Evolutionary conservation across 1,140 invertebrate genomes (phyloP), one percentile per base, ranked within the genome.

Genomic region (Leptinotarsa defecta): DNA sequence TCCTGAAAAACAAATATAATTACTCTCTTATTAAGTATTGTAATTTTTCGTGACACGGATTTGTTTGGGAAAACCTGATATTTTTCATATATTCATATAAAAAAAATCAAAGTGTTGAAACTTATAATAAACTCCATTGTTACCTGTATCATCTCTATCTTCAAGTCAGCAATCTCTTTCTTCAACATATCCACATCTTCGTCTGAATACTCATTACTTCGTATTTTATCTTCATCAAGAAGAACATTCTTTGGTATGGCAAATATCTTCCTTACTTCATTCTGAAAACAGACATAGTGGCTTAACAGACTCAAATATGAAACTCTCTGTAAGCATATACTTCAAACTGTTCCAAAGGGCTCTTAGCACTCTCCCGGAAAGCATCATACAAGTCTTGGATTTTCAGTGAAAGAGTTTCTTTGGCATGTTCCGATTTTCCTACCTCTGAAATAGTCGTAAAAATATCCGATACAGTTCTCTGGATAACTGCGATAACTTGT

Each of bases 161-260:
- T 15, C 24, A 73, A n/a, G 3, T 73, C 62, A 34, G 17, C 24
- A 48, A 73, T 15, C 17, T 73, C 71, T 48, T 49, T 48, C 19
- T 73, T 48, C 43, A 73, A 73, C 13, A 19, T 27, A n/a, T 11
- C 22, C 4, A 73, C 64, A 19, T 73, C 71, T 48, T 73, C 27
- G n/a, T 73, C 71, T 34, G 71, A 20, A 43, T 19, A 24, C 15
- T 22, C 6, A n/a, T 64, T 52, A 4, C 17, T 17, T 48, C 52
- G 34, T 3, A 65, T 8, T 48, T 43, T 43, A 49, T 73, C 71
- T 22, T 65, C 62, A 11, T 73, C 34, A 48, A 73, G 62, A 24
- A 73, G n/a, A 67, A 73, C 62, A 73, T 73, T 73, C 19, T 61
- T 48, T 15, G 71, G 62, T 73, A 73, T 73, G 15, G 61, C 63